Evolutionary conservation across 2,113 vertebrate genomes (phyloP).

Genomic region (Melanerpes formicivorus): DNA sequence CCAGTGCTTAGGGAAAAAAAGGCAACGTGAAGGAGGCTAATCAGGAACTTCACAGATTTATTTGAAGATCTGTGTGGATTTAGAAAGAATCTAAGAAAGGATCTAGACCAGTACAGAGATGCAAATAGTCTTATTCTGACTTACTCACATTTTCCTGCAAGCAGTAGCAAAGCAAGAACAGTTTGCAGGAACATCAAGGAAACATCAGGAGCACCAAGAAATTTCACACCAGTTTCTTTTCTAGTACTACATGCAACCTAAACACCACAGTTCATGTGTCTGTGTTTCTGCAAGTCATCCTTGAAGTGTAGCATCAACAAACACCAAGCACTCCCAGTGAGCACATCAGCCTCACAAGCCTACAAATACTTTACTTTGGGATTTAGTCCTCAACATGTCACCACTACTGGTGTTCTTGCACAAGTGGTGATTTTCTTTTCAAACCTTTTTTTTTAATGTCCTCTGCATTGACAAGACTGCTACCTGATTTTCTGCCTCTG

Average conservation of each 20-base stretch:
- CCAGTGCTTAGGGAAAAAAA: not conserved
- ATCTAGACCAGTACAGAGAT: not conserved
- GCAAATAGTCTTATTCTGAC: not conserved
- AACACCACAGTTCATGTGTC: not conserved
- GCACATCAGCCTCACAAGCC: not conserved
- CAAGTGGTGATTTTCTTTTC: not conserved
- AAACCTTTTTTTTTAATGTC: not conserved
- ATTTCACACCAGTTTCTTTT: not conserved
- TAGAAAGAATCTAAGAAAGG: not conserved
- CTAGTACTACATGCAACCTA: not conserved
- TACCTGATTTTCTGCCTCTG: not conserved
- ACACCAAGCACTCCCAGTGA: not conserved
- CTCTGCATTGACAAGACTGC: not conserved
- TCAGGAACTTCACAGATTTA: not conserved
- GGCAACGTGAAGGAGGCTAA: not conserved
- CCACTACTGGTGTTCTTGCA: not conserved
- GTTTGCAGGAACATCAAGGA: not conserved
- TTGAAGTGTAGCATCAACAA: not conserved
- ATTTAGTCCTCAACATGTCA: not conserved
- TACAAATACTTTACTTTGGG: not conserved
- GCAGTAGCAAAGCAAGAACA: not conserved
- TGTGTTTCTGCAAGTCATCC: not conserved
- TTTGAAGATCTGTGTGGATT: not conserved
- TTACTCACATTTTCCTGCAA: not conserved
- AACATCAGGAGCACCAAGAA: not conserved